A percentile compares a stretch with the other conserved stretches of the same genome.
These are phyloP conservation scores for Sminthurinus aureus DNA, from an alignment of 2,888 invertebrate genomes.

Conservation along the genomic window DNA sequence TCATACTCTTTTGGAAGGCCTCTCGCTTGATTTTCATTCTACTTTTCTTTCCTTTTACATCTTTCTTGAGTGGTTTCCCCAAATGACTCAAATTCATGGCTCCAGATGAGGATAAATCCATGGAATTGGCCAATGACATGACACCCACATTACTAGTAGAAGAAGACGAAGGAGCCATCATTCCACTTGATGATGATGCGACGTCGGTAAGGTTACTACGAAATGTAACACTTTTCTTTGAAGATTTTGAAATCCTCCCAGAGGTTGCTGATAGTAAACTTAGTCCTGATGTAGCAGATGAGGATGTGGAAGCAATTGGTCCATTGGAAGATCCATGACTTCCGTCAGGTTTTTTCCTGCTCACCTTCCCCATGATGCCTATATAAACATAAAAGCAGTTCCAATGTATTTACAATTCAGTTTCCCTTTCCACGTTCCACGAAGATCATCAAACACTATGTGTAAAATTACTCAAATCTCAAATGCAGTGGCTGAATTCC, in stretches of 20 bases:
- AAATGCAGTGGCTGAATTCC: too few species aligned
- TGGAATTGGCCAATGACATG: background rate
- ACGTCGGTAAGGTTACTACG: constrained; percentile 29
- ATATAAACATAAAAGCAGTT: too few species aligned
- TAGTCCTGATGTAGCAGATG: background rate
- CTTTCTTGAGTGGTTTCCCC: constrained; percentile 28
- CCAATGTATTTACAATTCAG: too few species aligned
- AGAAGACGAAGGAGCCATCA: background rate
- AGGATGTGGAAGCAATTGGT: background rate
- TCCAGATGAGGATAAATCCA: background rate
- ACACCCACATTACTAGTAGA: background rate
- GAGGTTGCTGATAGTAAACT: constrained; percentile 21
- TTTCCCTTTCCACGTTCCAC: too few species aligned
- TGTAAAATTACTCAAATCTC: too few species aligned
- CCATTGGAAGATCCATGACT: constrained; percentile 7
- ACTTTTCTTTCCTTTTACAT: constrained; percentile 25
- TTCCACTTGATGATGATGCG: background rate
- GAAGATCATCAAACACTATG: too few species aligned
- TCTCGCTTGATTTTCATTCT: constrained; percentile 27
- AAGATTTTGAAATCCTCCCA: constrained; percentile 33
- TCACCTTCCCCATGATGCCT: constrained; percentile 37
- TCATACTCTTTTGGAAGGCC: constrained; percentile 34
- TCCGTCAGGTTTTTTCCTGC: background rate
- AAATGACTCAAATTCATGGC: constrained; percentile 17
- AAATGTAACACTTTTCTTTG: constrained; percentile 34